Percentiles rank a stretch among this genome's conserved stretches.
phyloP scores from a whole-genome alignment of 2,797 vertebrate genomes.

The Toxotes lorentzi region DNA sequence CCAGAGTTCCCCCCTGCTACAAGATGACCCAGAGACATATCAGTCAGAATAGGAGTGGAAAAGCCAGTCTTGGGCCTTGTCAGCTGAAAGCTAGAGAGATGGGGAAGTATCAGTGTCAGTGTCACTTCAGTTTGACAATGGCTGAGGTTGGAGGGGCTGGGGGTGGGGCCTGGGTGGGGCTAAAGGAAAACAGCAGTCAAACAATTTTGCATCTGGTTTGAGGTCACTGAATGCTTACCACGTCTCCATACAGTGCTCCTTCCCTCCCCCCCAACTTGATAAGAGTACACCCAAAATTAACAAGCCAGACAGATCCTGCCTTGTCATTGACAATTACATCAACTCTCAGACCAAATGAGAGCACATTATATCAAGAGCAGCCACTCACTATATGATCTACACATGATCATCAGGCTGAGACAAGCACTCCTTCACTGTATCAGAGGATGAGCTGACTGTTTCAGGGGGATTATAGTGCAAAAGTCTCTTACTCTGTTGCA shows the following conservation, averaged over 20 bases:
- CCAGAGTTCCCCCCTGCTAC: slow-evolving; percentile 47
- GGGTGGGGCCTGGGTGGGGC: slow-evolving; percentile 56
- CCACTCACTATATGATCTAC: slow-evolving; percentile 58
- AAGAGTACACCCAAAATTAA: slow-evolving; percentile 76
- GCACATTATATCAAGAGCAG: slow-evolving; percentile 64
- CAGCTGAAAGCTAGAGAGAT: slow-evolving; percentile 79
- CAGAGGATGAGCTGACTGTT: slow-evolving; percentile 42
- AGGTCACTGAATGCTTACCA: slow-evolving; percentile 73
- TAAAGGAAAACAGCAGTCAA: slow-evolving; percentile 68
- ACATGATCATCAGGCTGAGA: slow-evolving; percentile 57
- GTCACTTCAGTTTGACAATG: slow-evolving; percentile 79
- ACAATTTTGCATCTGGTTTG: slow-evolving; percentile 72
- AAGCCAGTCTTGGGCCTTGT: slow-evolving; percentile 80
- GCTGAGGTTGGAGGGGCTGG: slow-evolving; percentile 69
- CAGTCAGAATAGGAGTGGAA: slow-evolving; percentile 79
- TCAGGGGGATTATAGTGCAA: slow-evolving; percentile 44
- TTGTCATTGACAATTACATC: slow-evolving; percentile 81
- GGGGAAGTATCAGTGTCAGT: slow-evolving; percentile 77
- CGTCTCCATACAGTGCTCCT: slow-evolving; percentile 36
- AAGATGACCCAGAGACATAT: slow-evolving; percentile 85
- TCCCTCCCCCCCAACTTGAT: slow-evolving; percentile 52
- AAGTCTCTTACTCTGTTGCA: slow-evolving; percentile 47
- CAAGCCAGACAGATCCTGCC: slow-evolving; percentile 72
- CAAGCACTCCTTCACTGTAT: slow-evolving; percentile 50
- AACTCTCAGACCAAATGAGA: slow-evolving; percentile 72